Conservation (phyloP, 37 sponge, comb jelly and placozoan species). For the Dysidea cf. avara region DNA sequence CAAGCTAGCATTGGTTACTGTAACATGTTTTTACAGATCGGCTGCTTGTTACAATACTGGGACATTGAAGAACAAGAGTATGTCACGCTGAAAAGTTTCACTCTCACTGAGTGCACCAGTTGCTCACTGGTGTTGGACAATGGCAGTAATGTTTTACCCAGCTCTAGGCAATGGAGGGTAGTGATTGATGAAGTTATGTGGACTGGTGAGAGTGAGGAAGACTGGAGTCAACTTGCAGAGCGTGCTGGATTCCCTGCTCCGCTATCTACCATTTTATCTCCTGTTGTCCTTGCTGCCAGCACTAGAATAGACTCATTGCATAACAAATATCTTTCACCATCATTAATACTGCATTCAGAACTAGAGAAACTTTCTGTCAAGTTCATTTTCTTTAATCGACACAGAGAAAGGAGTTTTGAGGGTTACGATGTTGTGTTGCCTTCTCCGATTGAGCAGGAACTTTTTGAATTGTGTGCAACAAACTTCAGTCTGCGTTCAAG, state of each 20-base stretch:
- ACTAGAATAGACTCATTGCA: slow-evolving; percentile 55
- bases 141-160: neutral
- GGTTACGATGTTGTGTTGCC: too few relatives aligned
- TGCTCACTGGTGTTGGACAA: neutral
- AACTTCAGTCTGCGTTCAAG: too few relatives aligned
- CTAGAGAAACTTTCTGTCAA: too few relatives aligned
- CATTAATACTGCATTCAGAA: too few relatives aligned
- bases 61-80: slow-evolving; percentile 7
- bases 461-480: too few relatives aligned
- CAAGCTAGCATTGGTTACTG: too few relatives aligned
- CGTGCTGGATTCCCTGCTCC: slow-evolving; percentile 9
- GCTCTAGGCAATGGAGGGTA: slow-evolving; percentile 54
- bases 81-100: slow-evolving; percentile 13
- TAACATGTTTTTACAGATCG: slow-evolving; percentile 44
- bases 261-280: slow-evolving; percentile 52
- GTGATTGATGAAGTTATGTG: slow-evolving; percentile 41
- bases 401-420: too few relatives aligned
- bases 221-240: slow-evolving; percentile 1
- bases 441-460: too few relatives aligned
- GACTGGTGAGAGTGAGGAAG: slow-evolving; percentile 22
- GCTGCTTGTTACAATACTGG: slow-evolving; percentile 47
- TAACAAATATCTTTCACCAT: too few relatives aligned
- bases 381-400: too few relatives aligned
- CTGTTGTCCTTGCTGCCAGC: slow-evolving; percentile 55
- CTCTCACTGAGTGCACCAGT: slow-evolving; percentile 40